Percentiles rank a stretch among this genome's conserved stretches.
Conservation (phyloP, 1,140 invertebrate genomes). For the Apis dorsata region DNA sequence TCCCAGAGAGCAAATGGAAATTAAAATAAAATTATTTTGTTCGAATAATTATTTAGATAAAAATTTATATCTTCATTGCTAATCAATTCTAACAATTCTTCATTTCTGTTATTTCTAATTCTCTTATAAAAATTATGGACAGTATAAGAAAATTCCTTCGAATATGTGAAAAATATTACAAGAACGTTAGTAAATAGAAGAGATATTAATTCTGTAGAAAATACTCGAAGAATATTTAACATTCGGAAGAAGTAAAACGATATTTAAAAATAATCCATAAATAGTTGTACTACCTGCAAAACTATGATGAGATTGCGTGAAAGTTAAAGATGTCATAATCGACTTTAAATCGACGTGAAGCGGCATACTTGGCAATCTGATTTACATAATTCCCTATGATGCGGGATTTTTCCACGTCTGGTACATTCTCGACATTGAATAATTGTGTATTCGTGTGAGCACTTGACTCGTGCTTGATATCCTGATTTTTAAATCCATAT, state of each 20-base stretch:
- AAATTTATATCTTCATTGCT: no score
- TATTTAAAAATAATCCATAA: background rate
- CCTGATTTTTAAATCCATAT: background rate
- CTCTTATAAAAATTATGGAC: no score
- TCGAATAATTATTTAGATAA: no score
- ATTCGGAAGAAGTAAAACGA: background rate
- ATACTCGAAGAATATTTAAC: no score
- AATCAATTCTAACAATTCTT: no score
- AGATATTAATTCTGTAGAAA: no score
- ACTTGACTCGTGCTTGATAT: background rate
- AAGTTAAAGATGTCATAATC: conserved; percentile 15
- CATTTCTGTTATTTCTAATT: no score
- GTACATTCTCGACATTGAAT: background rate
- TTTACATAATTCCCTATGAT: conserved; percentile 40
- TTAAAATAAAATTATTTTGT: no score
- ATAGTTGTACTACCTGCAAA: background rate
- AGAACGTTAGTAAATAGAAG: no score
- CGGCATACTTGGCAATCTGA: background rate
- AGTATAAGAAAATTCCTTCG: no score
- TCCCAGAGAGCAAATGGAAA: no score
- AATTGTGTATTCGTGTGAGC: background rate
- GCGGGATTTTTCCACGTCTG: conserved; percentile 32
- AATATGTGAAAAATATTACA: no score
- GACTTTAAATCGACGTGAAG: conserved; percentile 32
- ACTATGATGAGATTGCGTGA: background rate